These are phyloP conservation scores for Caenorhabditis drosophilae DNA, from an alignment of 2,888 invertebrate genomes.

Conservation along the genomic window DNA sequence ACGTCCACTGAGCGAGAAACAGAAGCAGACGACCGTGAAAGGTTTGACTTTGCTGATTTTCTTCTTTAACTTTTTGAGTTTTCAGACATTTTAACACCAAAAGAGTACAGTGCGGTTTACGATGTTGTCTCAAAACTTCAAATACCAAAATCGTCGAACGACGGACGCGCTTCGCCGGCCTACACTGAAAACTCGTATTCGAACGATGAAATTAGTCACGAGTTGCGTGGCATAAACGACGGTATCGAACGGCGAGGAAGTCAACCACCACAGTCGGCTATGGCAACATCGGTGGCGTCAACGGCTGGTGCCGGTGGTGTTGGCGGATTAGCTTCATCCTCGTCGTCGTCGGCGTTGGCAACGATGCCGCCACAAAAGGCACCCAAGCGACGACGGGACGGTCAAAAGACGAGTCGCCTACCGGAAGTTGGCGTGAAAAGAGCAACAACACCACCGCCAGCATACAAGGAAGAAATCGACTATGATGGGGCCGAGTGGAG, in stretches of 20 bases:
- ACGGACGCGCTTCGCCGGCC: slow-evolving; percentile 17
- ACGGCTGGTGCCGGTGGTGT: no score
- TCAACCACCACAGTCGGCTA: no score
- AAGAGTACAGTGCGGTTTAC: slow-evolving; percentile 15
- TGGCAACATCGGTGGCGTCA: no score
- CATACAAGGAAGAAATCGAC: slow-evolving; percentile 35
- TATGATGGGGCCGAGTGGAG: slow-evolving; percentile 82
- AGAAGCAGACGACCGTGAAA: slow-evolving; percentile 5
- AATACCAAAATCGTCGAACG: slow-evolving; percentile 43
- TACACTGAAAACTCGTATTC: slow-evolving; percentile 36
- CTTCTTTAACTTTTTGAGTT: slow-evolving; percentile 2
- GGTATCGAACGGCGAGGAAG: slow-evolving; percentile 3
- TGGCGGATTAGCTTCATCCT: no score
- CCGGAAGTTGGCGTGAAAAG: slow-evolving; percentile 14
- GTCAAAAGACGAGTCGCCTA: no score
- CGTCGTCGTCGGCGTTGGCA: no score
- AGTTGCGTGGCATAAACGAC: not conserved
- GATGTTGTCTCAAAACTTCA: slow-evolving; percentile 20
- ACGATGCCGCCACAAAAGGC: no score
- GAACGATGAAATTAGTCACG: slow-evolving; percentile 33
- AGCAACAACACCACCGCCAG: slow-evolving; percentile 33
- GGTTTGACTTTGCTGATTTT: not conserved
- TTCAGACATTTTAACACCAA: slow-evolving; percentile 5
- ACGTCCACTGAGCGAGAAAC: slow-evolving; percentile 42
- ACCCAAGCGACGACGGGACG: no score